Evolutionary conservation across 2,888 invertebrate genomes (phyloP), one percentile per base, ranked within the genome.

Genomic region (Ischnus inquisitorius): DNA sequence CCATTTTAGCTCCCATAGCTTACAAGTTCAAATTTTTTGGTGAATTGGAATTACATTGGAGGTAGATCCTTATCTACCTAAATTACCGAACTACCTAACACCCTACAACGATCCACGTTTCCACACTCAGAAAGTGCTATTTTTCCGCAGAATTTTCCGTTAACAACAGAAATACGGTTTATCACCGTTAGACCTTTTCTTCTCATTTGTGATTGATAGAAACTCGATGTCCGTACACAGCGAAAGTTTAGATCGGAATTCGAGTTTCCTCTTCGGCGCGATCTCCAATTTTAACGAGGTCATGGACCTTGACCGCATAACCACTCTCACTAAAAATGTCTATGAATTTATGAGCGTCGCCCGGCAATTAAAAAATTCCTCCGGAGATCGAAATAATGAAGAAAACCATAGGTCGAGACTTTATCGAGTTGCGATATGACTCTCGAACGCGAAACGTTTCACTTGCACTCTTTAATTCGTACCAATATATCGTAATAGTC

Each of bases 381-480:
- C 16, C 19, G 22, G 19, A 54, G 57, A 25, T 51, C n/a, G 10
- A 51, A 19, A 51, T 4, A 14, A 51, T 19, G 12, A 51, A 68
- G 28, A 46, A 3, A 65, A 2, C 16, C 14, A 2, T 2, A 0
- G 57, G 3, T 57, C 28, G 28, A 4, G 34, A 1, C 57, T 57
- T 57, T 25, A 22, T 2, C 22, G 2, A 12, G 60, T n/a, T 28
- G 25, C 4, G 25, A 25, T 60, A 25, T n/a, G 43, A 46, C 25
- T 25, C 43, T 60, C 39, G 19, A 64, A 16, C 39, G 34, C 14
- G 28, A 75, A 5, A 46, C 60, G 25, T 76, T 75, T 71, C 57
- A 64, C 83, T 79, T 75, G 69, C 79, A 68, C 68, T 79, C 74
- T 83, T 64, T 22, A 57, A 19, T 67, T 74, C 57, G 57, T 51